These are phyloP conservation scores for Corvus cornix DNA, from an alignment of 2,113 vertebrate species.

Conservation along the genomic window DNA sequence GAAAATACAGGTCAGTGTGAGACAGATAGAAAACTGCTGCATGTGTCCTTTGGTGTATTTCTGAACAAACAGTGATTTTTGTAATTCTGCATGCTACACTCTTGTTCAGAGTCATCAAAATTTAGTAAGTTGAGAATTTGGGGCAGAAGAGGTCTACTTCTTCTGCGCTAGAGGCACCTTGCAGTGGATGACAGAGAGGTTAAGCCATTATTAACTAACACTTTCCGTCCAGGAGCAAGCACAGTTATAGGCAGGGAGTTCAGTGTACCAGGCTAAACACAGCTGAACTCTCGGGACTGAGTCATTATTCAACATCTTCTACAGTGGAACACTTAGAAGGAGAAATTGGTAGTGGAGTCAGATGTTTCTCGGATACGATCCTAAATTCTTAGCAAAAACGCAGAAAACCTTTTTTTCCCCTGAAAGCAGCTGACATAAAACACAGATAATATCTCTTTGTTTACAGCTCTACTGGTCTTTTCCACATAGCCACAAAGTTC, in stretches of 20 bases:
- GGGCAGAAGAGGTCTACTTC: background rate
- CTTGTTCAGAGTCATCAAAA: background rate
- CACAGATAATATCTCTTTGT: background rate
- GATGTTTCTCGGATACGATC: background rate
- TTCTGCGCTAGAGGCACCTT: background rate
- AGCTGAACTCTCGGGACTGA: background rate
- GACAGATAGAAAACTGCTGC: background rate
- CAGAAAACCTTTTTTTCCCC: fast-evolving
- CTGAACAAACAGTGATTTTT: background rate
- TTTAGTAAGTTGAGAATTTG: background rate
- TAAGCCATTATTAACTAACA: background rate
- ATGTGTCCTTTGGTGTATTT: background rate
- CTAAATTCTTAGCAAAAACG: background rate
- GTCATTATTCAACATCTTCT: background rate
- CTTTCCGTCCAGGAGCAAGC: background rate
- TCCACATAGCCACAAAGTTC: background rate
- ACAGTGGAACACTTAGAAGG: background rate
- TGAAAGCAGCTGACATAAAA: background rate
- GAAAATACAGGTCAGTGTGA: background rate
- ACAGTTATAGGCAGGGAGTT: background rate
- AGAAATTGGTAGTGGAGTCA: background rate
- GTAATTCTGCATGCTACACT: background rate
- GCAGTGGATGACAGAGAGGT: background rate
- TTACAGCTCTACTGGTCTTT: background rate
- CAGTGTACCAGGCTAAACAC: background rate